A percentile compares a stretch with the other conserved stretches of the same genome.
Conservation (phyloP, 1,140 invertebrate genomes). For the Drosophila ambigua region DNA sequence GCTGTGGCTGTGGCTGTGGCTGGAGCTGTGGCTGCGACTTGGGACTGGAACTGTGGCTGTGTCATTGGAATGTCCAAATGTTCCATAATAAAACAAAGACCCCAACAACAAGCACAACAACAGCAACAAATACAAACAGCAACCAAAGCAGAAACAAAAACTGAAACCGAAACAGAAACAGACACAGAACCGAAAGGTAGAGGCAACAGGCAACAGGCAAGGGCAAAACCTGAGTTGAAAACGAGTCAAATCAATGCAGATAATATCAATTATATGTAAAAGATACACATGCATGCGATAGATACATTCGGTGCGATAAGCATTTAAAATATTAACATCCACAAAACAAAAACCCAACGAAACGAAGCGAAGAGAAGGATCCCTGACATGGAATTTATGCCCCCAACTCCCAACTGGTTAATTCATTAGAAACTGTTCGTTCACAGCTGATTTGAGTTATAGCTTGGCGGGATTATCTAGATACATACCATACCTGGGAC, state of each 20-base stretch:
- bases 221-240: constrained; percentile 36
- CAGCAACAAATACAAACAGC: neutral
- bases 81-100: constrained; percentile 53
- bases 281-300: constrained; percentile 75
- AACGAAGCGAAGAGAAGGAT: constrained; percentile 28
- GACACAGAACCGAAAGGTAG: constrained; percentile 20
- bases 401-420: constrained; percentile 14
- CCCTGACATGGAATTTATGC: constrained; percentile 44
- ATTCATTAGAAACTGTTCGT: constrained; percentile 55
- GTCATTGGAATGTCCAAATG: constrained; percentile 50
- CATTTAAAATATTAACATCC: constrained; percentile 79
- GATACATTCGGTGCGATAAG: constrained; percentile 72
- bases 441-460: constrained; percentile 46
- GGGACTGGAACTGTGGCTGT: constrained; percentile 2
- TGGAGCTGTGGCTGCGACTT: constrained; percentile 12
- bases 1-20: neutral
- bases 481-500: too few species aligned
- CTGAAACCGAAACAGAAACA: constrained; percentile 20
- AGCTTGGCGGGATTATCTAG: neutral
- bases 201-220: constrained; percentile 15
- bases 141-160: constrained; percentile 17
- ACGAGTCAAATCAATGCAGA: constrained; percentile 76
- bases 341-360: constrained; percentile 8
- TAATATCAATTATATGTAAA: constrained; percentile 82
- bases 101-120: constrained; percentile 21